Base-by-base conservation (phyloP, 37 sponge, comb jelly and placozoan genomes). In the Chondrilla cf. caribensis region DNA sequence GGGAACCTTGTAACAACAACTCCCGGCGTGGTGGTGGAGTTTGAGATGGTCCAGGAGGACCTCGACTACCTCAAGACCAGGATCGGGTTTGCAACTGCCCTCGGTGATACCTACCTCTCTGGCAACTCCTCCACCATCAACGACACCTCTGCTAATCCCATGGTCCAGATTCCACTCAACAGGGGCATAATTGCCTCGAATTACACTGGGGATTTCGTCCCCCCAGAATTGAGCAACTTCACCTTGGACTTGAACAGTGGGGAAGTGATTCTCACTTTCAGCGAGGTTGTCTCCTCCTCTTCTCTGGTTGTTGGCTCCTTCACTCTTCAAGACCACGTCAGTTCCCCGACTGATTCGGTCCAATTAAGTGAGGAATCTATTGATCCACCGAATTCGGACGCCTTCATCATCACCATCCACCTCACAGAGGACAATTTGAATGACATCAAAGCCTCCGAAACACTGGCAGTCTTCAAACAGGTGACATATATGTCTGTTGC, bases 211-310 rank as follows among this genome's bases (percentile, higher is more conserved):
- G 91, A 93, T 55, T 32, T 24, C 11, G 78, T 83, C 0, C 68
- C 58, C 36, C 97, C 97, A 0, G n/a, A 29, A 2, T 82, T 96
- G 36, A 32, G 55, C 4, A 57, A 28, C 33, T 96, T 90, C 41
- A 58, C 86, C 42, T 87, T 96, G 21, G 89, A 96, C 43, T 70
- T 96, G 82, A 81, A 96, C 83, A 57, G 77, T 32, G 94, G 94
- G n/a, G 55, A 82, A 1, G 65, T 96, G 59, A 86, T 72, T 18
- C 82, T 96, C 17, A 81, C 80, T 1, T 93, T 96, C 76, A 79
- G 77, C 58, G 95, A 94, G 58, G 80, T 78, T 51, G 82, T 94
- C 67, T 78, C 65, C 18, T 77, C 91, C 17, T 71, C 81, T 60
- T 17, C 75, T 39, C 79, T 94, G 3, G 58, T 82, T 60, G 81